Percentiles rank a stretch among this genome's conserved stretches.
These are phyloP conservation scores for Phainopepla nitens DNA, from an alignment of 2,113 vertebrate genomes.

Conservation along the genomic window DNA sequence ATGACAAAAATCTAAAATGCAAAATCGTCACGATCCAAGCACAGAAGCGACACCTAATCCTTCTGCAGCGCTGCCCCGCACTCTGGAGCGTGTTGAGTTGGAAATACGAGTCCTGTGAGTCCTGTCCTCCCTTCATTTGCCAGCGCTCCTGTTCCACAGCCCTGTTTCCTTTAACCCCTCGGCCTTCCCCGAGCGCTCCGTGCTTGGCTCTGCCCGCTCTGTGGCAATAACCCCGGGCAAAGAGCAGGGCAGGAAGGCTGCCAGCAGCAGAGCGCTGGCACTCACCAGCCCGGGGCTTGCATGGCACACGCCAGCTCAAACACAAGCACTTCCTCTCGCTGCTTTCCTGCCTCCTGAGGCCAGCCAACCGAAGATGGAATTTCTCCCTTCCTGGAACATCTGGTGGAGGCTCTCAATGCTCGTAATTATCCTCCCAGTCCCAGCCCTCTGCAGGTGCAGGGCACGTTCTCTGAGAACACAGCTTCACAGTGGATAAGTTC, in stretches of 20 bases:
- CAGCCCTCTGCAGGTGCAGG: conserved; percentile 49
- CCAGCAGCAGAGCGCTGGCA: conserved; percentile 12
- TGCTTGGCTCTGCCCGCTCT: background rate
- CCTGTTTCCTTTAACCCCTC: background rate
- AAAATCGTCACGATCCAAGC: background rate
- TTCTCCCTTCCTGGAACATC: conserved; percentile 42
- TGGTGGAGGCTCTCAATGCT: conserved; percentile 30
- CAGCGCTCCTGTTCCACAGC: background rate
- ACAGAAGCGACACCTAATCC: background rate
- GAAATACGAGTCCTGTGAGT: background rate
- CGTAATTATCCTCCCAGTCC: background rate
- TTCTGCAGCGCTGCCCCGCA: background rate
- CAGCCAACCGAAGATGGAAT: conserved; percentile 25
- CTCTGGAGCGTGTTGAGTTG: background rate
- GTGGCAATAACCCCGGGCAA: background rate
- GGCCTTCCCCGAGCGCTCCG: background rate
- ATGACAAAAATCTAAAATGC: background rate
- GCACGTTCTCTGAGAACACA: background rate
- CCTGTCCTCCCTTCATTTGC: background rate
- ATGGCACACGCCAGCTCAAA: conserved; percentile 56
- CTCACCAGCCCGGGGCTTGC: background rate
- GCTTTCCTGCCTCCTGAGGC: conserved; percentile 39
- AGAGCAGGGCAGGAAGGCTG: background rate
- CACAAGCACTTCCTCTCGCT: conserved; percentile 48
- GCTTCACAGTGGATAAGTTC: background rate